These are phyloP conservation scores for Eumeta japonica DNA, from an alignment of 1,140 invertebrate genomes.

Conservation along the genomic window DNA sequence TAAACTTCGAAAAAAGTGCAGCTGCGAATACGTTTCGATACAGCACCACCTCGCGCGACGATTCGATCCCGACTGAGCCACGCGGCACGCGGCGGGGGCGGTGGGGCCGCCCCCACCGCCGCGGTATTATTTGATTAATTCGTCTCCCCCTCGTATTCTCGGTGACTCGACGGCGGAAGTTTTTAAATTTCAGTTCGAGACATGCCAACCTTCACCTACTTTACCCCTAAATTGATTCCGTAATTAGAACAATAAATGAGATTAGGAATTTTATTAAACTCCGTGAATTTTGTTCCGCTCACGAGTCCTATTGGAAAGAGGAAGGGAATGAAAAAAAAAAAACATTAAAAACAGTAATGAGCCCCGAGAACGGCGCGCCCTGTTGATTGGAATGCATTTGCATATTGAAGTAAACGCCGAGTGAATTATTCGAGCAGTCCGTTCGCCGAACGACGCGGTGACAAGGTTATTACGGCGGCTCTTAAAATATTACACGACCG, in stretches of 20 bases:
- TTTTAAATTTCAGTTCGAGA: slow-evolving; percentile 51
- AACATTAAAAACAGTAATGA: slow-evolving; percentile 45
- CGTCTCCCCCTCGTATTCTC: slow-evolving; percentile 55
- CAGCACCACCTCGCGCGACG: slow-evolving; percentile 45
- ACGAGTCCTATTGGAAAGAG: too few relatives aligned
- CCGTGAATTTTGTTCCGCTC: too few relatives aligned
- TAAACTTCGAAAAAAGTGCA: slow-evolving; percentile 56
- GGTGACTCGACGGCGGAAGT: slow-evolving; percentile 51
- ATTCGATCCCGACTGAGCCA: slow-evolving; percentile 48
- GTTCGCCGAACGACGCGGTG: too few relatives aligned
- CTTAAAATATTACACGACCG: too few relatives aligned
- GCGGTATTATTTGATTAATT: slow-evolving; percentile 58
- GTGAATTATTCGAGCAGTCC: slow-evolving; percentile 28
- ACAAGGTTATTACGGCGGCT: too few relatives aligned
- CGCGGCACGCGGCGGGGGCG: slow-evolving; percentile 33
- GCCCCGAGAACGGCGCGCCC: slow-evolving; percentile 42
- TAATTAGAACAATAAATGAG: too few relatives aligned
- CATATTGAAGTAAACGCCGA: slow-evolving; percentile 47
- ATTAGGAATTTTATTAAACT: too few relatives aligned
- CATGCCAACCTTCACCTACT: slow-evolving; percentile 50
- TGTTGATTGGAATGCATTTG: slow-evolving; percentile 54
- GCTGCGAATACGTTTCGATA: slow-evolving; percentile 34
- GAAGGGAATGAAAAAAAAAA: too few relatives aligned
- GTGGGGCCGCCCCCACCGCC: slow-evolving; percentile 29
- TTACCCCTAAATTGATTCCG: too few relatives aligned